These are phyloP conservation scores for Channallabes apus DNA, from an alignment of 2,797 vertebrate genomes.

Conservation along the genomic window DNA sequence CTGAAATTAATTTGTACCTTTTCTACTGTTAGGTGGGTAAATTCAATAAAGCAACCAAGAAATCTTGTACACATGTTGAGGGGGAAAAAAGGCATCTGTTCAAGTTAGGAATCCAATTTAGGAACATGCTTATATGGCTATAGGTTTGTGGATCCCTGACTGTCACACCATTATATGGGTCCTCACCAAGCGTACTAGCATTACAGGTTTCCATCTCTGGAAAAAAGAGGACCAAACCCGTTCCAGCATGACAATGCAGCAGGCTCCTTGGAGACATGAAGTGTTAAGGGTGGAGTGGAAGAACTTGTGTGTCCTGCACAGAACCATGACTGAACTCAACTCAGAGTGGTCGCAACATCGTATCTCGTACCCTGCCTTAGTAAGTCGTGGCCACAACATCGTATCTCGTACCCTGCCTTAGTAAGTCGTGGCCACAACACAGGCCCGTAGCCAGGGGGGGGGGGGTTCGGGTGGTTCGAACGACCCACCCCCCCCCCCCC, in stretches of 20 bases:
- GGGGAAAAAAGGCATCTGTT: background rate
- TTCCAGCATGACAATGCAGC: background rate
- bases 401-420: too few relatives aligned
- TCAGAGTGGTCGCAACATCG: too few relatives aligned
- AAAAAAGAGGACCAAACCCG: background rate
- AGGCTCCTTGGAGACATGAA: background rate
- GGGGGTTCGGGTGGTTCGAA: too few relatives aligned
- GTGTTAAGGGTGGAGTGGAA: background rate
- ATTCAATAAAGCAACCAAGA: background rate
- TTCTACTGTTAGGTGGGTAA: constrained; percentile 1
- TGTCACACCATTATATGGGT: background rate
- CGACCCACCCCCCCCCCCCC: too few relatives aligned
- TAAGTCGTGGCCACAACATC: too few relatives aligned
- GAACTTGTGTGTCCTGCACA: background rate
- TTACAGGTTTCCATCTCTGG: background rate
- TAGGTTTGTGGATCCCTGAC: background rate
- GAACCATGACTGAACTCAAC: background rate
- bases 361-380: too few relatives aligned
- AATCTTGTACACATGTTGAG: background rate
- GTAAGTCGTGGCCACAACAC: too few relatives aligned
- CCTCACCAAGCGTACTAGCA: background rate
- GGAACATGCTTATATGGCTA: background rate
- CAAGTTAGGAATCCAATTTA: background rate
- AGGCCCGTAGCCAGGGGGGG: too few relatives aligned
- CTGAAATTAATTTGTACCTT: constrained; percentile 12